Evolutionary conservation across 1,140 invertebrate species (phyloP), one percentile per base, ranked within the genome.

Genomic region (Drosophila rufa): DNA sequence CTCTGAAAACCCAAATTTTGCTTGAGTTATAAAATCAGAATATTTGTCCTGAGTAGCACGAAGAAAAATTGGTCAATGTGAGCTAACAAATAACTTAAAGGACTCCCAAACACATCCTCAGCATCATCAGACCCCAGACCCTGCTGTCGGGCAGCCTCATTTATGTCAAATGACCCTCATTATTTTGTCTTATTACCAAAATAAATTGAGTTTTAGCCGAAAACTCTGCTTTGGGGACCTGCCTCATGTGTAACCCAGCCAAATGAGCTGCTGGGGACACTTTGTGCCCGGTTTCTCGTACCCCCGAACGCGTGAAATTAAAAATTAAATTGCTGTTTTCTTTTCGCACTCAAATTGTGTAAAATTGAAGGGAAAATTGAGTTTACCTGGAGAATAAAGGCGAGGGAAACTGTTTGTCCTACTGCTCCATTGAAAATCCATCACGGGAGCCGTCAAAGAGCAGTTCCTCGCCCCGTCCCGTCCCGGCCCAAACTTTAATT

Each of bases 161-260:
- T 90, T 85, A 85, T 90, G 85, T 83, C 85, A 85, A 90, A 90
- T 90, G 86, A 90, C 85, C 86, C 82, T 85, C 85, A 90, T 90
- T 90, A 90, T 75, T 90, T 79, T 79, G 65, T 66, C 85, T 80
- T 90, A 91, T 90, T 90, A 90, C 81, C 75, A 77, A 82, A 90
- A 90, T 90, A 90, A 90, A 90, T 90, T 90, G 86, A 90, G 85
- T 90, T 90, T 82, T 83, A 76, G 82, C 77, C 84, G 62, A 89
- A 83, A 89, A 81, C 58, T 75, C 30, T 57, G 60, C 45, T 43
- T 22, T 60, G 56, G 17, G 6, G 27, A 9, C 17, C 27, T 33
- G 46, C 33, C 56, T 74, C 79, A 80, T 76, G 56, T 81, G 68
- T 51, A 51, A 30, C 53, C 57, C 46, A 50, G 19, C 30, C 62